These are phyloP conservation scores for Meloe dianella DNA, from an alignment of 2,888 invertebrate genomes.

Conservation along the genomic window DNA sequence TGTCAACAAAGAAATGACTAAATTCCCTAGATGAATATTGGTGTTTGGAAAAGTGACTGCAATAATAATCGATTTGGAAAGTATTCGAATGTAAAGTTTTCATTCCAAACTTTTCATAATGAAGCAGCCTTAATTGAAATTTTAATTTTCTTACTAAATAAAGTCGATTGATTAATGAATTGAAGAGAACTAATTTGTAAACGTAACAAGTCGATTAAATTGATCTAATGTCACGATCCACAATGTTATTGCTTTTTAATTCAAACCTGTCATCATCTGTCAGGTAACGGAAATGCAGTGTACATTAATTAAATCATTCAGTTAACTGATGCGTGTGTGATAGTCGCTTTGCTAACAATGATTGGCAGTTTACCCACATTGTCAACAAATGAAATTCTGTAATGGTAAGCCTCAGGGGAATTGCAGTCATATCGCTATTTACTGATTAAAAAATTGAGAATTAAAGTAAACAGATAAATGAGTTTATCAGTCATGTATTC, in stretches of 20 bases:
- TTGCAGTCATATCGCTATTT: background rate
- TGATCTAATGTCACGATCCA: background rate
- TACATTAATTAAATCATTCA: slow-evolving; percentile 30
- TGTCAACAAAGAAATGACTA: background rate
- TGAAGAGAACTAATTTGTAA: background rate
- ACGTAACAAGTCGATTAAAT: background rate
- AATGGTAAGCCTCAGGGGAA: background rate
- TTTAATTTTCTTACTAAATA: background rate
- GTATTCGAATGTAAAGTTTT: background rate
- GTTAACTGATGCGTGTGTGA: slow-evolving; percentile 31
- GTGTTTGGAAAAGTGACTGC: background rate
- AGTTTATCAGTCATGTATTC: too few relatives aligned
- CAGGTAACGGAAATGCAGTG: slow-evolving; percentile 23
- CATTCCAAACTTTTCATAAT: background rate
- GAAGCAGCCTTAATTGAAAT: background rate
- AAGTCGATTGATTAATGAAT: background rate
- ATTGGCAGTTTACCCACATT: slow-evolving; percentile 31
- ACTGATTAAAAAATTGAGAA: background rate
- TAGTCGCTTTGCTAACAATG: slow-evolving; percentile 27
- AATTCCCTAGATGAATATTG: background rate
- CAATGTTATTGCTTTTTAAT: slow-evolving; percentile 21
- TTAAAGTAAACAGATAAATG: background rate
- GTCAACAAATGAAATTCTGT: slow-evolving; percentile 26
- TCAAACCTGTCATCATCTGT: slow-evolving; percentile 24
- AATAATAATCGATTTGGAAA: background rate